Percentiles rank a stretch among this genome's conserved stretches.
Conservation (phyloP, 2,888 invertebrate genomes). For the Calliphora vomitoria region DNA sequence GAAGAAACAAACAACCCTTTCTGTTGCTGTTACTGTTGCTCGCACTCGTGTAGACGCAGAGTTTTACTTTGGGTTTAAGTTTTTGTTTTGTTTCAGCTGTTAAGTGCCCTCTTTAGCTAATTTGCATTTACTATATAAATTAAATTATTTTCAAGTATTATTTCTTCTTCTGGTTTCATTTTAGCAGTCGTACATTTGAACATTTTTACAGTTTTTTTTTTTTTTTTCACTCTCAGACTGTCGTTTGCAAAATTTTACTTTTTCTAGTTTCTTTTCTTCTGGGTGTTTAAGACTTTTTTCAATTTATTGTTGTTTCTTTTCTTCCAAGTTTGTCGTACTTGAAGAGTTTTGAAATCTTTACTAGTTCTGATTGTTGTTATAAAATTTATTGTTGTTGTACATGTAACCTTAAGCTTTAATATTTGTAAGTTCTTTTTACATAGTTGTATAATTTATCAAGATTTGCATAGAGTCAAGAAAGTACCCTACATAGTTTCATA, state of each 20-base stretch:
- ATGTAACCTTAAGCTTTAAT: slow-evolving; percentile 34
- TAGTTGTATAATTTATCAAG: slow-evolving; percentile 6
- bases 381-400: slow-evolving; percentile 22
- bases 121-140: slow-evolving; percentile 68
- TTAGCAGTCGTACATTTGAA: background rate
- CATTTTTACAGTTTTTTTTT: background rate
- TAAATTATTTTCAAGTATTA: slow-evolving; percentile 64
- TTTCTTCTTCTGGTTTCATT: slow-evolving; percentile 15
- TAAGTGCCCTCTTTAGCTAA: slow-evolving; percentile 60
- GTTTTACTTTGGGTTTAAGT: slow-evolving; percentile 5
- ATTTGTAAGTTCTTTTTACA: background rate
- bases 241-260: slow-evolving; percentile 37
- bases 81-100: slow-evolving; percentile 40
- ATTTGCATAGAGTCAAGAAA: background rate
- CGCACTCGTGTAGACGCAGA: background rate
- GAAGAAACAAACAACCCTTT: slow-evolving; percentile 31
- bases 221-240: background rate
- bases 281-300: slow-evolving; percentile 38
- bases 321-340: background rate
- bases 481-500: background rate
- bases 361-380: slow-evolving; percentile 36
- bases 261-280: slow-evolving; percentile 37
- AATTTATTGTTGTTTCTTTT: slow-evolving; percentile 1
- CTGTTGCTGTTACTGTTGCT: background rate
- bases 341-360: slow-evolving; percentile 40